Conservation (phyloP, 2,888 invertebrate species). For the Phoronis australis region DNA sequence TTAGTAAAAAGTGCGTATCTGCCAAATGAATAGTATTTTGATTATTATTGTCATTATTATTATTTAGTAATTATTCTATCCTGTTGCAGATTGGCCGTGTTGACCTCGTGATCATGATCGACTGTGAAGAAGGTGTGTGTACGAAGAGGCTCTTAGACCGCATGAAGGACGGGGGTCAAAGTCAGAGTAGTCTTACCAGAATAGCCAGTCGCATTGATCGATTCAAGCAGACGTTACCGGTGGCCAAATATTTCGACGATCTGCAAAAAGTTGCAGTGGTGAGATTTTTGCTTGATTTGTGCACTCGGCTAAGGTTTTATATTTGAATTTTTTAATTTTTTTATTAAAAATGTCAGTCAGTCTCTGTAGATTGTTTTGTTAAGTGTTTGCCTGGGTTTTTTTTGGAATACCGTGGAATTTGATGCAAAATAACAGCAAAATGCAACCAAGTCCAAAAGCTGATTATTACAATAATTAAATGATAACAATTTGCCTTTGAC, state of each 20-base stretch:
- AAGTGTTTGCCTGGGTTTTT: not conserved
- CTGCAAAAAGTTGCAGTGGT: constrained; percentile 20
- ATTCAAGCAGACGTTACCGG: constrained; percentile 24
- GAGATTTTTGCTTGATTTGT: constrained; percentile 6
- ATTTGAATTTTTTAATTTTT: not conserved
- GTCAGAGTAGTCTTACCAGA: constrained; percentile 19
- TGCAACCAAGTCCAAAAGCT: no score
- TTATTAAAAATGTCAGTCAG: not conserved
- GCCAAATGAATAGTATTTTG: no score
- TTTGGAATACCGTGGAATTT: no score
- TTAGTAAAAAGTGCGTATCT: no score
- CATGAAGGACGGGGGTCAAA: constrained; percentile 8
- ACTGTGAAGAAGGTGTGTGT: constrained; percentile 24
- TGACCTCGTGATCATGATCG: constrained; percentile 23
- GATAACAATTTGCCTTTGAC: no score
- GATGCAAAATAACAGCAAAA: no score
- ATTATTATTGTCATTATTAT: not conserved
- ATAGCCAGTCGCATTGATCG: constrained; percentile 13
- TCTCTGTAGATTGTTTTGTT: not conserved
- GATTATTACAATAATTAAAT: no score
- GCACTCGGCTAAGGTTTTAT: not conserved
- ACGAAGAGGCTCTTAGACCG: constrained; percentile 12
- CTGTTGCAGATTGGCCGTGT: constrained; percentile 18
- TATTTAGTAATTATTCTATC: not conserved
- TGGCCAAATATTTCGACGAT: constrained; percentile 21